phyloP scores from a whole-genome alignment of 2,113 vertebrate genomes.

The Pleuronectes platessa region DNA sequence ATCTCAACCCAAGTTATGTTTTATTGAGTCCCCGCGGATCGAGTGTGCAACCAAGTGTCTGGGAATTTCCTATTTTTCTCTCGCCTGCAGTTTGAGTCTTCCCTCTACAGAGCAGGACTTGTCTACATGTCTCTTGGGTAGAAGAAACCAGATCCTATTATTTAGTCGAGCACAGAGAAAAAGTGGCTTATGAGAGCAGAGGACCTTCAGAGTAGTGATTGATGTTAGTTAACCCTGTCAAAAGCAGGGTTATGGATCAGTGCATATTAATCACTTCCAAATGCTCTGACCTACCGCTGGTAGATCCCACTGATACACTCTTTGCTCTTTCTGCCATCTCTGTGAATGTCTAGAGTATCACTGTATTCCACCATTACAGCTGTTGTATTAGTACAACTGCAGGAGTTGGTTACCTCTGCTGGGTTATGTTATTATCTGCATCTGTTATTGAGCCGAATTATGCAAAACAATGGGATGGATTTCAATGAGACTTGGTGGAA shows the following conservation, averaged over 20 bases:
- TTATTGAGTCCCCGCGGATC: background rate
- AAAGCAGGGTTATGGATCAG: slow-evolving; percentile 67
- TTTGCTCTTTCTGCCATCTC: slow-evolving; percentile 11
- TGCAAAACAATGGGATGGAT: too few species aligned
- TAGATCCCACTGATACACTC: slow-evolving; percentile 44
- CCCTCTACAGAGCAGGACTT: background rate
- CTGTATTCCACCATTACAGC: background rate
- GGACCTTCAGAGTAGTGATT: slow-evolving; percentile 58
- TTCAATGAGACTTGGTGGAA: too few species aligned
- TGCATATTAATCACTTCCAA: slow-evolving; percentile 66
- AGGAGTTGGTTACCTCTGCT: too few species aligned
- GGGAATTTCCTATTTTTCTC: slow-evolving; percentile 37
- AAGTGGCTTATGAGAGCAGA: slow-evolving; percentile 25
- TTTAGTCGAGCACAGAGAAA: slow-evolving; percentile 36
- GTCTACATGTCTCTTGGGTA: slow-evolving; percentile 36
- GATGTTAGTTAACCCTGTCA: slow-evolving; percentile 70
- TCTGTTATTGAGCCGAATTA: too few species aligned
- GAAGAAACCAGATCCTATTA: slow-evolving; percentile 54
- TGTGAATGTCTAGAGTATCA: background rate
- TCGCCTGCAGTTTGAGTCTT: slow-evolving; percentile 40
- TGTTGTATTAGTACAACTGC: too few species aligned
- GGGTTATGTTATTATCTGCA: too few species aligned
- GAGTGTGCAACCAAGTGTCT: slow-evolving; percentile 13
- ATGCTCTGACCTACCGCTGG: slow-evolving; percentile 55
- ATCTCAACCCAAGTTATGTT: slow-evolving; percentile 11